phyloP scores from a whole-genome alignment of 2,113 vertebrate species.

The Oreocharis arfaki region DNA sequence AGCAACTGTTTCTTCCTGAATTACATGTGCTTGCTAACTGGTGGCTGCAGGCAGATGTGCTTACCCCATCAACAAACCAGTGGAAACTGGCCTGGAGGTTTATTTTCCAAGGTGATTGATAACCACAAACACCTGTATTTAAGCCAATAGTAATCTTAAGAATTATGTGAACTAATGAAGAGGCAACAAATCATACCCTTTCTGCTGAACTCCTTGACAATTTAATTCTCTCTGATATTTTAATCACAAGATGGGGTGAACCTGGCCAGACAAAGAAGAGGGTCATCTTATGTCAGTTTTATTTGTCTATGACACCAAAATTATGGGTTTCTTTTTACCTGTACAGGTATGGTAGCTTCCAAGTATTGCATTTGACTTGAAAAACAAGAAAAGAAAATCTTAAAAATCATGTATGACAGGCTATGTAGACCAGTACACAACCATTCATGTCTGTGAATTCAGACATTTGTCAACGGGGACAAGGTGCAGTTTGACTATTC shows the following conservation, averaged over 20 bases:
- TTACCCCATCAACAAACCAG: conserved; percentile 47
- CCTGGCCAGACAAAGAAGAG: not conserved
- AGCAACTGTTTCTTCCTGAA: conserved; percentile 74
- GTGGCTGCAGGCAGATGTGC: conserved; percentile 63
- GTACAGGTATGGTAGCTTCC: not conserved
- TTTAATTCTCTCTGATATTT: conserved; percentile 66
- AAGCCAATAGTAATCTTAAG: conserved; percentile 67
- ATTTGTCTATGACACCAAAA: not conserved
- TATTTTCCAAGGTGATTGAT: conserved; percentile 59
- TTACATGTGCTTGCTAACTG: conserved; percentile 56
- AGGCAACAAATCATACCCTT: conserved; percentile 55
- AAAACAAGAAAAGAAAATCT: not conserved
- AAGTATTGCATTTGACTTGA: not conserved
- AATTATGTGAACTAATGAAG: conserved; percentile 59
- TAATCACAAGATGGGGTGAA: conserved; percentile 19
- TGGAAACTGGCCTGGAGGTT: conserved; percentile 29
- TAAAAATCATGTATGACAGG: not conserved
- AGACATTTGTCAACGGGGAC: not conserved
- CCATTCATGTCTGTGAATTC: not conserved
- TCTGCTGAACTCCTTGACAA: conserved; percentile 54
- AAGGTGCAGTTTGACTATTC: not conserved
- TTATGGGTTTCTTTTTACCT: not conserved
- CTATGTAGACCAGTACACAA: not conserved
- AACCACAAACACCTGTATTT: conserved; percentile 76
- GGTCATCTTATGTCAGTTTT: not conserved